A percentile compares a stretch with the other conserved stretches of the same genome.
Evolutionary conservation across 2,888 invertebrate genomes (phyloP).

Genomic region (Conomelus anceps): DNA sequence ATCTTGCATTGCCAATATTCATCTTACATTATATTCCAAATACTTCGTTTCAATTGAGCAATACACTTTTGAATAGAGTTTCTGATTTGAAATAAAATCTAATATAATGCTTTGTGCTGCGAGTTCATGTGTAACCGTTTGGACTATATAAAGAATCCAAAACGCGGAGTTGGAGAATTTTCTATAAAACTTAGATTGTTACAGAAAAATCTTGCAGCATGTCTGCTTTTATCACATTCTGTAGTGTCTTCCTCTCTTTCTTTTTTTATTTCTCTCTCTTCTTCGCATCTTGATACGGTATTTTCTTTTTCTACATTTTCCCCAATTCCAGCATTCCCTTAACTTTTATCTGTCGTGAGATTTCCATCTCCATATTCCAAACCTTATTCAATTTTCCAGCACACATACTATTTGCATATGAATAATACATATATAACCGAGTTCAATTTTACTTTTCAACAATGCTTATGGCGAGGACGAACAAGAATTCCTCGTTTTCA

Average conservation of each 20-base stretch:
- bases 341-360: background rate
- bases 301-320: background rate
- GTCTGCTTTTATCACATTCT: background rate
- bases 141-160: background rate
- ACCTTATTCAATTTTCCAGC: slow-evolving; percentile 7
- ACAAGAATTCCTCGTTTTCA: background rate
- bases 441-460: slow-evolving; percentile 4
- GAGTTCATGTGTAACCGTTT: background rate
- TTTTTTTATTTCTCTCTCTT: background rate
- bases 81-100: background rate
- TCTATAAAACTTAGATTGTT: background rate
- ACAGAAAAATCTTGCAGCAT: background rate
- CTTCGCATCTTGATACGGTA: background rate
- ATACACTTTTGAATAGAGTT: background rate
- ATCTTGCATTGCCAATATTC: background rate
- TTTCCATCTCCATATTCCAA: background rate
- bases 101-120: background rate
- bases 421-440: background rate
- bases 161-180: background rate
- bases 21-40: background rate
- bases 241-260: background rate
- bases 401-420: slow-evolving; percentile 6
- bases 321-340: background rate
- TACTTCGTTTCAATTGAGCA: background rate
- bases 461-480: background rate